A percentile compares a stretch with the other conserved stretches of the same genome.
phyloP scores from a whole-genome alignment of 2,113 vertebrate genomes.

The Gymnarchus niloticus region DNA sequence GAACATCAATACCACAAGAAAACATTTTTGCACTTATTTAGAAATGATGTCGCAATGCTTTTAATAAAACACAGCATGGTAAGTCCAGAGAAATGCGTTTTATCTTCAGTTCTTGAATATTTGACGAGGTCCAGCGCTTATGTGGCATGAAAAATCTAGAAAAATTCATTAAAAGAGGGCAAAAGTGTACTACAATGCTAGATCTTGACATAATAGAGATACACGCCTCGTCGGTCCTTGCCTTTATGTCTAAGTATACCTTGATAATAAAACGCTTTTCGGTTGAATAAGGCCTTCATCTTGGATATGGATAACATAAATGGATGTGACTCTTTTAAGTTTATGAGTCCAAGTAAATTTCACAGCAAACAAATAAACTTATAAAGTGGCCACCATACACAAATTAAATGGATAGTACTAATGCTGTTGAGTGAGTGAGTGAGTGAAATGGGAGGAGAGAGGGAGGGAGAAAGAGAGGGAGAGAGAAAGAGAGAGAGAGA shows the following conservation, averaged over 20 bases:
- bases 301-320: background rate
- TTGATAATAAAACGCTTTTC: background rate
- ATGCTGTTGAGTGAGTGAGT: background rate
- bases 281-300: background rate
- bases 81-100: background rate
- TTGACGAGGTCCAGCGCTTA: background rate
- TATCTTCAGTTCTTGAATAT: background rate
- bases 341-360: background rate
- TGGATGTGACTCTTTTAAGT: background rate
- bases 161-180: background rate
- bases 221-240: background rate
- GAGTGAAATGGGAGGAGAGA: background rate
- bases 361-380: background rate
- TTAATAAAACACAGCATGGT: background rate
- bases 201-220: background rate
- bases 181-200: background rate
- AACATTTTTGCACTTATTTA: background rate
- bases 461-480: background rate
- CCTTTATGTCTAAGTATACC: background rate
- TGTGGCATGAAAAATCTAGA: background rate
- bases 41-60: background rate
- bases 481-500: background rate
- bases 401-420: background rate
- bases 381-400: background rate
- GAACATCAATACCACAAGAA: conserved; percentile 11